Evolutionary conservation across 1,140 invertebrate species (phyloP).

Genomic region (Tetragonula clypearis): DNA sequence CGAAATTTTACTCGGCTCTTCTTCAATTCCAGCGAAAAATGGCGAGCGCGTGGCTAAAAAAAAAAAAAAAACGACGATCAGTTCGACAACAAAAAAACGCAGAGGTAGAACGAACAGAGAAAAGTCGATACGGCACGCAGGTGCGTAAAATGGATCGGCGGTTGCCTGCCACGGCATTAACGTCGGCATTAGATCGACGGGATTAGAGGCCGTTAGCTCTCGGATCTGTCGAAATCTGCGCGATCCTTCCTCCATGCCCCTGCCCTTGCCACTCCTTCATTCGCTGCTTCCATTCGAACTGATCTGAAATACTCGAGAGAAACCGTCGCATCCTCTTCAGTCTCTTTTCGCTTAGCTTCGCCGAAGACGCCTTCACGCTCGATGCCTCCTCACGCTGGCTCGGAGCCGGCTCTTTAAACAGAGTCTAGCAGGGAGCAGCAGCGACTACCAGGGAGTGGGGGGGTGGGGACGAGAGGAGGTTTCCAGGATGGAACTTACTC

Average conservation of each 20-base stretch:
- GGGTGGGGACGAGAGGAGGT: background rate
- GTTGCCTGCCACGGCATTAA: conserved; percentile 74
- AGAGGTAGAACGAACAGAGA: background rate
- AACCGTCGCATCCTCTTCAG: conserved; percentile 13
- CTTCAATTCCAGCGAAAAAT: too few relatives aligned
- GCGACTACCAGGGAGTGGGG: background rate
- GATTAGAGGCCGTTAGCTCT: conserved; percentile 47
- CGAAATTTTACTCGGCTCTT: too few relatives aligned
- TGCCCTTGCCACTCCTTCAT: too few relatives aligned
- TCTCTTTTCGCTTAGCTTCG: background rate
- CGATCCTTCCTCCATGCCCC: background rate
- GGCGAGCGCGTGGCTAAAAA: too few relatives aligned
- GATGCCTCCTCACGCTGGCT: conserved; percentile 36
- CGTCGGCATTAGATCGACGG: conserved; percentile 67
- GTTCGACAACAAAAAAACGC: too few relatives aligned
- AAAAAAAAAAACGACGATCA: too few relatives aligned
- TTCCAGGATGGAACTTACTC: conserved; percentile 48
- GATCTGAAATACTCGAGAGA: conserved; percentile 32
- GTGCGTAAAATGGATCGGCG: conserved; percentile 62
- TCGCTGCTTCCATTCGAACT: background rate
- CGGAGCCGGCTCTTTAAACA: conserved; percentile 72
- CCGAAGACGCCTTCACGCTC: background rate
- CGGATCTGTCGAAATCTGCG: conserved; percentile 24
- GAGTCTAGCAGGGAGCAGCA: conserved; percentile 45
- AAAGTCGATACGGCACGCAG: conserved; percentile 17